phyloP scores from a whole-genome alignment of 1,140 invertebrate genomes.

The Antheraea mylitta region DNA sequence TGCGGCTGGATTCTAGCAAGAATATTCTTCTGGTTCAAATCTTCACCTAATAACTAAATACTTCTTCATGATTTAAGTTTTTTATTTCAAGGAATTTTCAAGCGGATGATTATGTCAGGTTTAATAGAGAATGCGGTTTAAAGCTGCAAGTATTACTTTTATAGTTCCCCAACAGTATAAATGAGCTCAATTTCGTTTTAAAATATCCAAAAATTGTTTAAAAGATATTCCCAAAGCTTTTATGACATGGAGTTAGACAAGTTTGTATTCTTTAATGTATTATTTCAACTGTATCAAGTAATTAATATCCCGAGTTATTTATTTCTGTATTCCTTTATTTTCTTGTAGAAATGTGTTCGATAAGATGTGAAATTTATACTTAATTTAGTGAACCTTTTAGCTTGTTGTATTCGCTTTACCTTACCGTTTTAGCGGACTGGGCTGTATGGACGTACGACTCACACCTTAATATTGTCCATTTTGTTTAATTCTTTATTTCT shows the following conservation, averaged over 20 bases:
- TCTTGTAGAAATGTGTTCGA: slow-evolving; percentile 1
- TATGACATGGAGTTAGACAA: too few species aligned
- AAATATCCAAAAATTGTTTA: background rate
- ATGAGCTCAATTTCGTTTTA: too few species aligned
- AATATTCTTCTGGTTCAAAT: background rate
- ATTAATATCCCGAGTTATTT: background rate
- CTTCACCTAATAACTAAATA: background rate
- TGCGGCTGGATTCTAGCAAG: background rate
- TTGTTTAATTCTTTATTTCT: background rate
- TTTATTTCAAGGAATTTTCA: too few species aligned
- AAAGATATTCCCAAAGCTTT: background rate
- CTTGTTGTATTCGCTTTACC: slow-evolving; percentile 35
- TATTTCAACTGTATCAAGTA: too few species aligned
- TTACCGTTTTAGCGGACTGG: slow-evolving; percentile 66
- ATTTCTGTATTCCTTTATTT: slow-evolving; percentile 6
- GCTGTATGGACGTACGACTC: slow-evolving; percentile 60
- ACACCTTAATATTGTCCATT: slow-evolving; percentile 18
- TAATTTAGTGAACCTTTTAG: slow-evolving; percentile 56
- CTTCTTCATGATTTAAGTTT: background rate
- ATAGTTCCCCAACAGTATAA: too few species aligned
- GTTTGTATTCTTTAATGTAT: too few species aligned
- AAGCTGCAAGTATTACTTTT: background rate
- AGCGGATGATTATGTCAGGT: background rate
- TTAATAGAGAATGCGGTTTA: background rate
- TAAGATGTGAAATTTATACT: slow-evolving; percentile 16